Conservation (phyloP, 2,797 vertebrate genomes). For the Synanceia verrucosa region DNA sequence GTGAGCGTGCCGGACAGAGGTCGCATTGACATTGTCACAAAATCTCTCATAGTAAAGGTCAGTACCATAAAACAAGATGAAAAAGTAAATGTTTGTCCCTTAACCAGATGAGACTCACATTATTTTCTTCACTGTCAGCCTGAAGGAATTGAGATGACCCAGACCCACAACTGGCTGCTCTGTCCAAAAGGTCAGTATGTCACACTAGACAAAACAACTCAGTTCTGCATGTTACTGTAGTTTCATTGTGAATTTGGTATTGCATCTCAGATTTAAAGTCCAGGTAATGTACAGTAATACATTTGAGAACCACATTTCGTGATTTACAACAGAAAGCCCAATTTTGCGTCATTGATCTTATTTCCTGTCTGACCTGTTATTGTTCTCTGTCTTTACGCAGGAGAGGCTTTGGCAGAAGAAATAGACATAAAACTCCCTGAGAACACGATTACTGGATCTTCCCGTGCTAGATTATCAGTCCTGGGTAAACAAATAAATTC, state of each 20-base stretch:
- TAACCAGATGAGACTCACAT: neutral
- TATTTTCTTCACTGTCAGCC: constrained; percentile 53
- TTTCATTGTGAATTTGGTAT: neutral
- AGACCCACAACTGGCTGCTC: constrained; percentile 73
- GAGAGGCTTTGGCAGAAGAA: constrained; percentile 50
- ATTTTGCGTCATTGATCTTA: neutral
- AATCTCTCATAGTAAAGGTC: constrained; percentile 76
- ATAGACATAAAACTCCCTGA: constrained; percentile 70
- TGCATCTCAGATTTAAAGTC: neutral
- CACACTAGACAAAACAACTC: neutral
- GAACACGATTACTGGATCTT: constrained; percentile 78
- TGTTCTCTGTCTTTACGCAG: constrained; percentile 48
- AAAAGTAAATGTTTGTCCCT: neutral
- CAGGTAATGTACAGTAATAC: neutral
- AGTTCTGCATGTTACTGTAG: neutral
- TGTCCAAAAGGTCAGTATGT: constrained; percentile 76
- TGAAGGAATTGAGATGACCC: constrained; percentile 68
- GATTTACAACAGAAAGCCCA: neutral
- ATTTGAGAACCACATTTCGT: no score
- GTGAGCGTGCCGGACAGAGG: constrained; percentile 78
- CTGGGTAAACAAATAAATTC: constrained; percentile 73
- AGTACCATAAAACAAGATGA: neutral
- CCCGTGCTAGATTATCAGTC: constrained; percentile 75
- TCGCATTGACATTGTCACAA: constrained; percentile 75
- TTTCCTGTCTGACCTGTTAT: neutral